A percentile compares a stretch with the other conserved stretches of the same genome.
Conservation (phyloP, 2,888 invertebrate species). For the Cosmopolites sordidus region DNA sequence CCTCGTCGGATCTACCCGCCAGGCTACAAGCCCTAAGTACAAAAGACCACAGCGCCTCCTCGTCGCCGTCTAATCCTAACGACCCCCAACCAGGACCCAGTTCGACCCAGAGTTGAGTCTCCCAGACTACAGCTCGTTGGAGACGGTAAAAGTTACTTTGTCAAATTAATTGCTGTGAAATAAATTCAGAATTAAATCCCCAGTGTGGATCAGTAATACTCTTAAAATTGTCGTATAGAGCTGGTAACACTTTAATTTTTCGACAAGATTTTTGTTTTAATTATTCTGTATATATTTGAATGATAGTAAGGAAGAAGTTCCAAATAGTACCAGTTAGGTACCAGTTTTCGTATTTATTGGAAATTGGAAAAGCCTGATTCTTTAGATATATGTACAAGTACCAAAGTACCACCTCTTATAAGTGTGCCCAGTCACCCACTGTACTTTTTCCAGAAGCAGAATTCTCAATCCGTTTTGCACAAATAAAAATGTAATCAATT, state of each 20-base stretch:
- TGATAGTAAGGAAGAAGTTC: too few relatives aligned
- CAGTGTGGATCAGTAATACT: background rate
- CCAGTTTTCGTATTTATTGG: too few relatives aligned
- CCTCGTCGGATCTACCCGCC: conserved; percentile 73
- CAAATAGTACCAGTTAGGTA: too few relatives aligned
- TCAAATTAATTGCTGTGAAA: background rate
- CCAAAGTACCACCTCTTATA: too few relatives aligned
- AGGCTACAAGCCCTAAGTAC: conserved; percentile 68
- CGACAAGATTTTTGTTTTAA: background rate
- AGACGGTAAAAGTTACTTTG: background rate
- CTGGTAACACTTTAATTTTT: background rate
- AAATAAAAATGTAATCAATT: too few relatives aligned
- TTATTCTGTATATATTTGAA: background rate
- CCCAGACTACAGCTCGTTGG: background rate
- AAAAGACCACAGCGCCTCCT: conserved; percentile 47
- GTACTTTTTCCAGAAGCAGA: too few relatives aligned
- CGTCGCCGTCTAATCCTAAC: conserved; percentile 27
- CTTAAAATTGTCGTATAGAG: background rate
- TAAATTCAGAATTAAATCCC: background rate
- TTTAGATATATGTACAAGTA: too few relatives aligned
- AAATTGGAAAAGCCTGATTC: too few relatives aligned
- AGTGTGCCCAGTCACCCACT: too few relatives aligned
- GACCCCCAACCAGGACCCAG: conserved; percentile 39
- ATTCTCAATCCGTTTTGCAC: too few relatives aligned
- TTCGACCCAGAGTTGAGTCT: conserved; percentile 26